Conservation (phyloP, 2,888 invertebrate genomes). For the Drosophila birchii region DNA sequence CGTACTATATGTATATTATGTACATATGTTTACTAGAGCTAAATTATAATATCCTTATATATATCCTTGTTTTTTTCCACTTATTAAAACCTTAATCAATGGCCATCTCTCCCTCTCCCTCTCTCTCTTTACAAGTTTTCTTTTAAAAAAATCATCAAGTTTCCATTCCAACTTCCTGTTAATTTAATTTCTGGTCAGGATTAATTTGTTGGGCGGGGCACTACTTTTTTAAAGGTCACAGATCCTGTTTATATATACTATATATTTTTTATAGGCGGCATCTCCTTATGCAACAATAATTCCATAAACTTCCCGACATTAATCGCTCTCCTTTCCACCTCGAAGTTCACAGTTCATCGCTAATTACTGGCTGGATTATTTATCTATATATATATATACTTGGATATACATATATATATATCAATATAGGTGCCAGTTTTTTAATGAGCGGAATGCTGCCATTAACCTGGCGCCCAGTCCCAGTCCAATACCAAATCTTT, state of each 20-base stretch:
- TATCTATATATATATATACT: background rate
- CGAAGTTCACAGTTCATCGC: slow-evolving; percentile 76
- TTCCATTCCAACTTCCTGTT: background rate
- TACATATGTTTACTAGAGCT: no score
- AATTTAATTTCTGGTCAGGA: background rate
- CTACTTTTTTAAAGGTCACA: slow-evolving; percentile 19
- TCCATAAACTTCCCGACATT: slow-evolving; percentile 67
- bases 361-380: slow-evolving; percentile 62
- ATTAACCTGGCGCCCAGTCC: slow-evolving; percentile 57
- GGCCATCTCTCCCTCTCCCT: background rate
- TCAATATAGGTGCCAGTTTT: slow-evolving; percentile 5
- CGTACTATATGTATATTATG: no score
- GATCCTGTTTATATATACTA: slow-evolving; percentile 31
- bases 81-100: no score
- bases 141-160: background rate
- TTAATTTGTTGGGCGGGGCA: slow-evolving; percentile 14
- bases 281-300: slow-evolving; percentile 42
- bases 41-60: no score
- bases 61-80: background rate
- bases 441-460: slow-evolving; percentile 21
- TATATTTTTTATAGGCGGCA: slow-evolving; percentile 6
- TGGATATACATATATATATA: background rate
- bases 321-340: slow-evolving; percentile 14
- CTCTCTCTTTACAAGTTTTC: background rate
- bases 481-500: slow-evolving; percentile 3